Base-by-base conservation (phyloP, 1,140 invertebrate species). In the Bombus impatiens region DNA sequence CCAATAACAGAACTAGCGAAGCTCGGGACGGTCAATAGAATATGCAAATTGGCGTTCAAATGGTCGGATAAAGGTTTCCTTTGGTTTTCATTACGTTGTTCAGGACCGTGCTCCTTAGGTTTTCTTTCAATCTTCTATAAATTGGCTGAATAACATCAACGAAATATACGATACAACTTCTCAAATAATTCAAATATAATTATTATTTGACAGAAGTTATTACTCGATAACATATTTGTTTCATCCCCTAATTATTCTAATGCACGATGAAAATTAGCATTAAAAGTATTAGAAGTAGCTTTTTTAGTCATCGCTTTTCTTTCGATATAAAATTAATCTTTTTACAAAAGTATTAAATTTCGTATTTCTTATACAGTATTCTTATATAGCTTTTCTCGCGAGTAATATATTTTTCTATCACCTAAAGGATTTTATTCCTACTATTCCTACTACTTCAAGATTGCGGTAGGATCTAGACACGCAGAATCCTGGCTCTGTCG, bases 11-110 rank as follows among this genome's bases (percentile, higher is more conserved):
- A 74, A 80, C 83, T 44, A 80, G 53, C 15, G 57, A 59, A 40
- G 18, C 83, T 44, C 67, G 22, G 35, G 40, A 72, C 80, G 77
- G 68, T 80, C 78, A 65, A 72, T 80, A 71, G 83, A 59, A 85
- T 80, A 85, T 80, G 83, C 32, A 72, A 85, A 85, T 80, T 80
- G 68, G 40, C 68, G 57, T 59, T 80, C 68, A 53, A 85, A 85
- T 47, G 68, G 35, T 42, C 40, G 28, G 40, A 4, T n/a, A 37
- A 59, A 65, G 67, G 53, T 35, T 44, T 40, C n/a, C 57, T 65
- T 62, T 35, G n/a, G 47, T 71, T 84, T 79, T 59, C 32, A 84
- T 71, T 77, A 53, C 13, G 25, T 32, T 18, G 37, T 59, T 37
- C 40, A 28, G 9, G 3, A 28, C 2, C 8, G 22, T 67, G 10